Evolutionary conservation across 1,140 invertebrate genomes (phyloP).

Genomic region (Leptinotarsa lineolata): DNA sequence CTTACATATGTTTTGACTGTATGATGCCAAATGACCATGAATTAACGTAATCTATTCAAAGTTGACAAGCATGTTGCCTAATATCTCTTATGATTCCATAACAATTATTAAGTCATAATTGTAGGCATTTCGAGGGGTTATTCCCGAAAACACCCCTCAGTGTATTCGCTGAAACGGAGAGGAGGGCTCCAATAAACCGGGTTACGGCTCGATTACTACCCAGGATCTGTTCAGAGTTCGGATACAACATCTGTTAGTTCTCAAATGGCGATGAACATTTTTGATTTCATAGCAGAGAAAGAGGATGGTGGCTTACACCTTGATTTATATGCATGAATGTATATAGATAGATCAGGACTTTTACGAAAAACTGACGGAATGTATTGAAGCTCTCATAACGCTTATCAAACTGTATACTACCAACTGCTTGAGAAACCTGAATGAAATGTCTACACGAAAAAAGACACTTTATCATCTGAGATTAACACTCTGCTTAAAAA

Average conservation of each 20-base stretch:
- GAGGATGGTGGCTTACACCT: background rate
- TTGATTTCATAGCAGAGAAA: background rate
- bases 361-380: no score
- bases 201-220: slow-evolving; percentile 18
- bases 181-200: background rate
- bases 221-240: background rate
- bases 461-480: no score
- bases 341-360: no score
- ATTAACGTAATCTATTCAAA: slow-evolving; percentile 22
- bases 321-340: no score
- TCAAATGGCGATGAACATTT: slow-evolving; percentile 15
- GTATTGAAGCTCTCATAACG: no score
- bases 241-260: slow-evolving; percentile 16
- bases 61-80: slow-evolving; percentile 33
- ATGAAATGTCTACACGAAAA: no score
- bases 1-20: background rate
- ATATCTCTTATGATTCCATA: slow-evolving; percentile 30
- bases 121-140: slow-evolving; percentile 26
- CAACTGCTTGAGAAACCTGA: no score
- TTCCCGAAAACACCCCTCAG: slow-evolving; percentile 4
- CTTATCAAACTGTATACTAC: no score
- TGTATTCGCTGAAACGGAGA: background rate
- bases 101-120: slow-evolving; percentile 39
- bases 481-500: no score
- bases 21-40: background rate